These are phyloP conservation scores for Scaptomyza montana DNA, from an alignment of 1,140 invertebrate genomes.

Conservation along the genomic window DNA sequence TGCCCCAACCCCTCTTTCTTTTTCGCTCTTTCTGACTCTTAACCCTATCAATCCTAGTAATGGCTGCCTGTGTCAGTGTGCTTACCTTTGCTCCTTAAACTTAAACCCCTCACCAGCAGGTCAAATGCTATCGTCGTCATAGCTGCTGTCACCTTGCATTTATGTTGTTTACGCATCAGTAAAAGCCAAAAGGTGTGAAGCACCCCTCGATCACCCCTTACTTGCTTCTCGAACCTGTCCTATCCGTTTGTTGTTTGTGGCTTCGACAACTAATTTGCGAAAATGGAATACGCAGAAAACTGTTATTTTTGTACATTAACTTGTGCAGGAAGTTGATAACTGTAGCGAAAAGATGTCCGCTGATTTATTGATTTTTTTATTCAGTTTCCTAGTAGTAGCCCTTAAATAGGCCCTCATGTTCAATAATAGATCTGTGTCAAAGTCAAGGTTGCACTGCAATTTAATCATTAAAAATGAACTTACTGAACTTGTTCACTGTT, in stretches of 20 bases:
- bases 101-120: slow-evolving; percentile 36
- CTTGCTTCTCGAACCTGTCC: slow-evolving; percentile 6
- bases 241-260: slow-evolving; percentile 22
- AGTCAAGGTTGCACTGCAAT: slow-evolving; percentile 14
- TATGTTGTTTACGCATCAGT: slow-evolving; percentile 67
- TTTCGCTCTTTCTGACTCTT: neutral
- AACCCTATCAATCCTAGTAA: slow-evolving; percentile 15
- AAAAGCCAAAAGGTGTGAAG: slow-evolving; percentile 54
- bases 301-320: neutral
- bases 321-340: slow-evolving; percentile 9
- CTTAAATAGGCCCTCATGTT: neutral
- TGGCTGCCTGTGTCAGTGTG: slow-evolving; percentile 16
- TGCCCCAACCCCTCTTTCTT: slow-evolving; percentile 4
- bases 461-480: slow-evolving; percentile 1
- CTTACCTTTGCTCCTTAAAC: slow-evolving; percentile 13
- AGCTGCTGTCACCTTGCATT: slow-evolving; percentile 69
- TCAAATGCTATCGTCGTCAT: slow-evolving; percentile 51
- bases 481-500: neutral
- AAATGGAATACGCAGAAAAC: neutral
- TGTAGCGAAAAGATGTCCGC: neutral
- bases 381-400: slow-evolving; percentile 14
- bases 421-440: slow-evolving; percentile 1
- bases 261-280: slow-evolving; percentile 39
- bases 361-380: slow-evolving; percentile 40
- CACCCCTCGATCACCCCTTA: slow-evolving; percentile 5